Evolutionary conservation across 2,113 vertebrate species (phyloP).

Genomic region (Campylomormyrus numenius): DNA sequence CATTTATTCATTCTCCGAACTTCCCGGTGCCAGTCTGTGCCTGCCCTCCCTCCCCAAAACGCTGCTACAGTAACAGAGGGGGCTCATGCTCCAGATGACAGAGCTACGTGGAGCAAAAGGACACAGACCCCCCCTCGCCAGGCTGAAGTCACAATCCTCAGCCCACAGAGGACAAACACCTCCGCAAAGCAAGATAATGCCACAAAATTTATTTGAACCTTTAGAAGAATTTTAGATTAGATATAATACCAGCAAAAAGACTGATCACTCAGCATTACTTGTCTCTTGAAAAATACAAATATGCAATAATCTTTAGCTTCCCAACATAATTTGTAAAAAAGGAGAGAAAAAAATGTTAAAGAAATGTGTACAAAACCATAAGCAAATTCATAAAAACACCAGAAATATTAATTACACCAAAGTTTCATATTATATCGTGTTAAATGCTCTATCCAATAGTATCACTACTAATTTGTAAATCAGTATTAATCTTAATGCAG

Average conservation of each 20-base stretch:
- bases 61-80: not conserved
- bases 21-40: not conserved
- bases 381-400: not conserved
- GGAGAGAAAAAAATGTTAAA: not conserved
- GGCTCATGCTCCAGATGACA: not conserved
- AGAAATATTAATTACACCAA: not conserved
- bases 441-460: not conserved
- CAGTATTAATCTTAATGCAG: not conserved
- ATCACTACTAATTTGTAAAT: not conserved
- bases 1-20: not conserved
- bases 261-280: not conserved
- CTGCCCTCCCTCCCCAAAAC: not conserved
- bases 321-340: not conserved
- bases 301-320: not conserved
- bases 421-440: not conserved
- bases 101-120: not conserved
- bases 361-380: not conserved
- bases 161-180: not conserved
- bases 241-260: not conserved
- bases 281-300: not conserved
- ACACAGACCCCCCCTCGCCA: not conserved
- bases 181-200: not conserved
- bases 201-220: not conserved
- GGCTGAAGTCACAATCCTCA: not conserved
- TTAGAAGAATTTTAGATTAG: not conserved